These are phyloP conservation scores for Temnothorax ravouxi DNA, from an alignment of 2,888 invertebrate genomes.

Conservation along the genomic window DNA sequence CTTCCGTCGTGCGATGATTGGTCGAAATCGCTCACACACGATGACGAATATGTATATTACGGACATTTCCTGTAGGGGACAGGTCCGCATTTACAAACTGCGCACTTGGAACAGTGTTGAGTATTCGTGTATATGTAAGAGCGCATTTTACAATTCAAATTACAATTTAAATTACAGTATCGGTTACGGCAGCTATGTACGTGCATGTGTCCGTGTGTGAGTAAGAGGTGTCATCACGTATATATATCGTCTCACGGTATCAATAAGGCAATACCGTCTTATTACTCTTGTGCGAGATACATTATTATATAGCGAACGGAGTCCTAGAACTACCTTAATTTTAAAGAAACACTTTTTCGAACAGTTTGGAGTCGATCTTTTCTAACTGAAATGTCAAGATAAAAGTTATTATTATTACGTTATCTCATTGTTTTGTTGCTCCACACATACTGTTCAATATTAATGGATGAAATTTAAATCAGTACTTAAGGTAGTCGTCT, in stretches of 20 bases:
- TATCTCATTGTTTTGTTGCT: neutral
- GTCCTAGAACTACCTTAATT: neutral
- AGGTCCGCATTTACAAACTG: slow-evolving; percentile 40
- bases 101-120: slow-evolving; percentile 28
- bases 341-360: neutral
- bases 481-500: no score
- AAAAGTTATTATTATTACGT: neutral
- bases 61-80: slow-evolving; percentile 38
- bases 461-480: no score
- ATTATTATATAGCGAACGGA: neutral
- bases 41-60: slow-evolving; percentile 45
- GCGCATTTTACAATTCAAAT: slow-evolving; percentile 44
- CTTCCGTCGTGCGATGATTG: slow-evolving; percentile 40
- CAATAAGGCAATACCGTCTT: neutral
- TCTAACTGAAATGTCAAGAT: neutral
- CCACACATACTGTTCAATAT: no score
- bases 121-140: neutral
- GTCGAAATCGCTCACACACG: slow-evolving; percentile 37
- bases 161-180: slow-evolving; percentile 8
- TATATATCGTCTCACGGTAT: slow-evolving; percentile 2
- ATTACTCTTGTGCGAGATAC: neutral
- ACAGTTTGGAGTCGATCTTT: neutral
- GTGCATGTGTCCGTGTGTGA: neutral
- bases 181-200: neutral
- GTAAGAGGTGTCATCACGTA: neutral